phyloP scores from a whole-genome alignment of 2,888 invertebrate species.

The Ariolimax columbianus region DNA sequence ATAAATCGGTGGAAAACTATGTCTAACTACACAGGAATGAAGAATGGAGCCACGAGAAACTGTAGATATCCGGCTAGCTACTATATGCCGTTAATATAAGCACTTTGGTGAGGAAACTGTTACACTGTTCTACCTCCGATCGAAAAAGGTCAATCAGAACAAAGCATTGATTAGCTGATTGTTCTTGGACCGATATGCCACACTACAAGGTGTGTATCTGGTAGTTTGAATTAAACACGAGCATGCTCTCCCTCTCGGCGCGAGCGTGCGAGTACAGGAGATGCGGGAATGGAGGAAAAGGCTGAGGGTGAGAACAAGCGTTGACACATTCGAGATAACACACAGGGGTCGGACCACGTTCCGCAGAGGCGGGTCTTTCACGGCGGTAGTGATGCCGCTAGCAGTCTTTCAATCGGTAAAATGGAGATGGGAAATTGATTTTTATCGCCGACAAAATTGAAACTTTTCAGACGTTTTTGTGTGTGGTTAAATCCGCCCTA shows the following conservation, averaged over 20 bases:
- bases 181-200: neutral
- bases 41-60: too few species aligned
- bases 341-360: neutral
- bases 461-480: neutral
- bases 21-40: too few species aligned
- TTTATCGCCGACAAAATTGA: neutral
- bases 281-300: neutral
- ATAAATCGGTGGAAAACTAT: too few species aligned
- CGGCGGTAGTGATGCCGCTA: neutral
- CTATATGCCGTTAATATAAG: neutral
- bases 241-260: neutral
- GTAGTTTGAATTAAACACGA: neutral
- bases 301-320: slow-evolving; percentile 6
- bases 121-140: neutral
- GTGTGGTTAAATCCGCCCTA: too few species aligned
- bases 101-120: neutral
- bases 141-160: neutral
- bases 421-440: slow-evolving; percentile 6
- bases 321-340: neutral
- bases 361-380: slow-evolving; percentile 8
- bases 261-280: slow-evolving; percentile 4
- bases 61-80: too few species aligned
- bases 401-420: slow-evolving; percentile 7
- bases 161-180: neutral
- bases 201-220: neutral